Evolutionary conservation across 2,888 invertebrate species (phyloP).

Genomic region (Drosophila robusta): DNA sequence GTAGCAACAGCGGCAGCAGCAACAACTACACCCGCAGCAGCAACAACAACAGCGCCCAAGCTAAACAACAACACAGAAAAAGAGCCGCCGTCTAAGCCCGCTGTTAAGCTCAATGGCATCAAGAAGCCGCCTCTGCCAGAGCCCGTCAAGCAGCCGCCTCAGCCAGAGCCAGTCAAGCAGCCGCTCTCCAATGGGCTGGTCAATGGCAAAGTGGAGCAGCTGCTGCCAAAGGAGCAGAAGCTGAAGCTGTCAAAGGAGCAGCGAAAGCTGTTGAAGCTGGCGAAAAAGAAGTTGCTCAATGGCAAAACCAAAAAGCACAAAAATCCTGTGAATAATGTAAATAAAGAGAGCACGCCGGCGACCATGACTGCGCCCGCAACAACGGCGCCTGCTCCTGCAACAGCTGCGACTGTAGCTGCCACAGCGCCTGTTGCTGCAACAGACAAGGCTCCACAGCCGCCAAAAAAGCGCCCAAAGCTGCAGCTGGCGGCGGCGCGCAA

Average conservation of each 20-base stretch:
- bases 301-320: conserved; percentile 50
- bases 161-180: conserved; percentile 1
- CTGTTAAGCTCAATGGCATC: conserved; percentile 43
- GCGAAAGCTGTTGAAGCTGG: background rate
- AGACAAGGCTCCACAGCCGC: conserved; percentile 38
- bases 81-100: conserved; percentile 5
- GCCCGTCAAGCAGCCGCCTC: background rate
- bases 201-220: conserved; percentile 48
- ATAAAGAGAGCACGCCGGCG: background rate
- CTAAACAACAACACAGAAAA: conserved; percentile 39
- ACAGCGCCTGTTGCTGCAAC: background rate
- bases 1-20: background rate
- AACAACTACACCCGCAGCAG: background rate
- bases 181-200: conserved; percentile 35
- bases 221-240: conserved; percentile 9
- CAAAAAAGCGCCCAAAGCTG: conserved; percentile 58
- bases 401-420: background rate
- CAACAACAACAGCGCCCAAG: conserved; percentile 9
- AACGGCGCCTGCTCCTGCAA: background rate
- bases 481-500: conserved; percentile 14
- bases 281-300: conserved; percentile 25
- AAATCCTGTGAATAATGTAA: conserved; percentile 17
- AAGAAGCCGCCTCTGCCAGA: conserved; percentile 4
- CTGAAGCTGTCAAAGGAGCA: conserved; percentile 8
- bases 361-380: background rate